Evolutionary conservation across 2,888 invertebrate species (phyloP).

Genomic region (Folsomia candida): DNA sequence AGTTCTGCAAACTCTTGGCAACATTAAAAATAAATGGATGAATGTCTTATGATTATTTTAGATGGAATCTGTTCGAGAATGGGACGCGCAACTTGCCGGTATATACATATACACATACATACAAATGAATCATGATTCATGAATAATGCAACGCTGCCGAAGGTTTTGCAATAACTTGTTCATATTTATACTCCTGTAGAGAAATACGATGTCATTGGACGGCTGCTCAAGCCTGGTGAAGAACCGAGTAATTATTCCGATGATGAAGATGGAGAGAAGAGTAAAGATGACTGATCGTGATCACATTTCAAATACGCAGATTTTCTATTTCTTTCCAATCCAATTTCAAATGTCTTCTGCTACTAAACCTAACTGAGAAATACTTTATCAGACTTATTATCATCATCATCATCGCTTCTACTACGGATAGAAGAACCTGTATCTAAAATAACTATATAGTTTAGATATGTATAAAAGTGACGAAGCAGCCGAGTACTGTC

Average conservation of each 20-base stretch:
- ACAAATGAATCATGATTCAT: too few species aligned
- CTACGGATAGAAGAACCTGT: too few species aligned
- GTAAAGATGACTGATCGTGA: constrained; percentile 52
- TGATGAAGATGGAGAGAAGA: constrained; percentile 65
- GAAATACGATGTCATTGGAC: constrained; percentile 88
- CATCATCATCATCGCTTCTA: too few species aligned
- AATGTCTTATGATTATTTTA: too few species aligned
- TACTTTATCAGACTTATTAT: background rate
- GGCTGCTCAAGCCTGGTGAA: constrained; percentile 85
- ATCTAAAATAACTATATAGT: too few species aligned
- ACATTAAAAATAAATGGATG: too few species aligned
- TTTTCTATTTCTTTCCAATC: background rate
- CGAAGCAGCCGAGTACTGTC: background rate
- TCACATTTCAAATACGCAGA: constrained; percentile 4
- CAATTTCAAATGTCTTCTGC: background rate
- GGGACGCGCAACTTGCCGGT: constrained; percentile 97
- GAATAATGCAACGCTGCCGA: background rate
- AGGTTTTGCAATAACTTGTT: background rate
- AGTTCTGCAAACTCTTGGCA: too few species aligned
- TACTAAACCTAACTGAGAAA: background rate
- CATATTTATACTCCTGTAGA: constrained; percentile 61
- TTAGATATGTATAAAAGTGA: background rate
- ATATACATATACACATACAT: too few species aligned
- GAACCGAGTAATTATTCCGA: constrained; percentile 86
- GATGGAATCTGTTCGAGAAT: constrained; percentile 93